Percentiles rank a stretch among this genome's conserved stretches.
Evolutionary conservation across 1,140 invertebrate genomes (phyloP).

Genomic region (Cotesia typhae): DNA sequence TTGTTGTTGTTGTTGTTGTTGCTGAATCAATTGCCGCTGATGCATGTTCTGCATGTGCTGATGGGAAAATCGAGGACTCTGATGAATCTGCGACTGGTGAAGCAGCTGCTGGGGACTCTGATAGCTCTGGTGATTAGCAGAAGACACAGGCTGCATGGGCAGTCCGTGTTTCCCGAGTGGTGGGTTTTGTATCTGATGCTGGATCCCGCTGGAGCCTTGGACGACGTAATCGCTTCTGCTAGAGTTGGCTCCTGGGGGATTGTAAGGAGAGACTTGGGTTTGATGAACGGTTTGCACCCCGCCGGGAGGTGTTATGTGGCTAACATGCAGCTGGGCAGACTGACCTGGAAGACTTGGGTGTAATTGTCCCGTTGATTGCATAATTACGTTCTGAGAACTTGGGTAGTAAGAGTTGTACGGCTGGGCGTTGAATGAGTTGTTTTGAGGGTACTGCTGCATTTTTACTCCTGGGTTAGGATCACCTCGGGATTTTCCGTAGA

Average conservation of each 20-base stretch:
- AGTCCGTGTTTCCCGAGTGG: constrained; percentile 51
- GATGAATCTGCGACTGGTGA: constrained; percentile 57
- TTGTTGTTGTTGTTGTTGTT: too few species aligned
- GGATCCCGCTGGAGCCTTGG: constrained; percentile 46
- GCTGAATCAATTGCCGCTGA: constrained; percentile 67
- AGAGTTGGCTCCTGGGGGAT: constrained; percentile 50
- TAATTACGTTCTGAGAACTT: constrained; percentile 51
- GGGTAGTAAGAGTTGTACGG: constrained; percentile 58
- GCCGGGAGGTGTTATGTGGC: constrained; percentile 57
- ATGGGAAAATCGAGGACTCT: constrained; percentile 57
- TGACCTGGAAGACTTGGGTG: constrained; percentile 59
- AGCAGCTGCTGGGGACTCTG: constrained; percentile 58
- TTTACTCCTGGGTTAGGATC: constrained; percentile 55
- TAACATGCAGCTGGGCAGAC: constrained; percentile 61
- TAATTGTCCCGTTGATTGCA: constrained; percentile 55
- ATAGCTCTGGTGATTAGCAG: constrained; percentile 41
- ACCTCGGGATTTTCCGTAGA: constrained; percentile 70
- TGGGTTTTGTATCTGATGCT: constrained; percentile 42
- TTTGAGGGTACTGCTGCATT: constrained; percentile 50
- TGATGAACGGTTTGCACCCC: constrained; percentile 63
- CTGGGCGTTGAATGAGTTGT: constrained; percentile 59
- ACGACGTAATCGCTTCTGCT: constrained; percentile 54
- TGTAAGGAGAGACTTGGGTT: constrained; percentile 53
- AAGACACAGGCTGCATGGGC: constrained; percentile 48
- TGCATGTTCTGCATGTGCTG: constrained; percentile 62